Evolutionary conservation across 2,888 invertebrate genomes (phyloP).

Genomic region (Drosophila buzzatii): DNA sequence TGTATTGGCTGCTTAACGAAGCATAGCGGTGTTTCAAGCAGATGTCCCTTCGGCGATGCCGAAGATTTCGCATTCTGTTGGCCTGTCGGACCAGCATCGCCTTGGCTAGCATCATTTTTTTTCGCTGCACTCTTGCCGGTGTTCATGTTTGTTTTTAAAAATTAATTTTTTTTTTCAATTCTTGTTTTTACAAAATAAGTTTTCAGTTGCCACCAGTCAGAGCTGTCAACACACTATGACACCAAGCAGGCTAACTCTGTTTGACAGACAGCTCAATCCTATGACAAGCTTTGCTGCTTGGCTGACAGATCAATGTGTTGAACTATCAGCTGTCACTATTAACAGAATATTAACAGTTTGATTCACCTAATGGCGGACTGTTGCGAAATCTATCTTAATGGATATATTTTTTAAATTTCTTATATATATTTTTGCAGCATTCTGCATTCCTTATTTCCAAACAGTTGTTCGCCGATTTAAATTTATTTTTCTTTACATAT

Average conservation of each 20-base stretch:
- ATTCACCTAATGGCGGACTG: too few relatives aligned
- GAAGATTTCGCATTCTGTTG: neutral
- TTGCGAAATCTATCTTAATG: too few relatives aligned
- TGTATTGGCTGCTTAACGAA: neutral
- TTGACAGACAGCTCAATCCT: neutral
- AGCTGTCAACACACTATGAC: slow-evolving; percentile 3
- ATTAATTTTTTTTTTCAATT: neutral
- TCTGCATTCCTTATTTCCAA: too few relatives aligned
- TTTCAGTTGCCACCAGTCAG: neutral
- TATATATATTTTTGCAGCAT: too few relatives aligned
- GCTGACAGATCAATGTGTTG: too few relatives aligned
- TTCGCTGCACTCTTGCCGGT: neutral
- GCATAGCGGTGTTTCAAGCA: neutral
- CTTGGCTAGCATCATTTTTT: neutral
- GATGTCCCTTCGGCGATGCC: neutral
- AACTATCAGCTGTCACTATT: too few relatives aligned
- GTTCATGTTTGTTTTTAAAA: neutral
- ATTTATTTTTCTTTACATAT: too few relatives aligned
- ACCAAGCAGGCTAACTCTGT: too few relatives aligned
- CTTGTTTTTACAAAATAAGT: neutral
- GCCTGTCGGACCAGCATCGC: neutral
- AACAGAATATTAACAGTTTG: too few relatives aligned
- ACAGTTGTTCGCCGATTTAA: too few relatives aligned
- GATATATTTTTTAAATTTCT: too few relatives aligned
- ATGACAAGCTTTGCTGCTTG: neutral